phyloP scores from a whole-genome alignment of 2,888 invertebrate genomes.

The Mesorhabditis sp. region DNA sequence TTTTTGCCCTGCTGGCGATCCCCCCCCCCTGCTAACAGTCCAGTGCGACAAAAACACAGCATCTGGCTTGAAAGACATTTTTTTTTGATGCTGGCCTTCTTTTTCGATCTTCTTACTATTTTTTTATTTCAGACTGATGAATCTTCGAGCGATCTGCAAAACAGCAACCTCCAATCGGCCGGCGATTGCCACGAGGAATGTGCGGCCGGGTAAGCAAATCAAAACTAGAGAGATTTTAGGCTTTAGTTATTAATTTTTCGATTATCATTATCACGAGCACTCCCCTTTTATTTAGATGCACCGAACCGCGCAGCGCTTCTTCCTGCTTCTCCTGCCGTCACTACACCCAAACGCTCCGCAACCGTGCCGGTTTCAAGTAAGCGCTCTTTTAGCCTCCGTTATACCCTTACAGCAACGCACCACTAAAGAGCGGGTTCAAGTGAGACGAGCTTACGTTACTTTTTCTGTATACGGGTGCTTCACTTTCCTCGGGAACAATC shows the following conservation, averaged over 20 bases:
- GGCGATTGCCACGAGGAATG: conserved; percentile 53
- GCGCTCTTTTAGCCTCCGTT: not conserved
- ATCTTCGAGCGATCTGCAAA: conserved; percentile 21
- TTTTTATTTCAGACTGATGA: conserved; percentile 24
- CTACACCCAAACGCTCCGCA: conserved; percentile 48
- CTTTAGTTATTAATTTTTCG: not conserved
- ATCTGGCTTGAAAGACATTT: too few relatives aligned
- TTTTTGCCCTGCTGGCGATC: too few relatives aligned
- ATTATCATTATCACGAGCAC: not conserved
- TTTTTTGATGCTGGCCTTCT: not conserved
- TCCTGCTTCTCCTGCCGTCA: conserved; percentile 54
- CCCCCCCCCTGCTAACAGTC: too few relatives aligned
- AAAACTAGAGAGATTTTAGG: not conserved
- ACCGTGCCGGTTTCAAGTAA: conserved; percentile 55
- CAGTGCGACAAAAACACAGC: too few relatives aligned
- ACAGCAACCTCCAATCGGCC: conserved; percentile 48
- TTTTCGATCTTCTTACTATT: not conserved
- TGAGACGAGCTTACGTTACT: too few relatives aligned
- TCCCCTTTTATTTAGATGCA: conserved; percentile 10
- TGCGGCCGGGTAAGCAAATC: conserved; percentile 34
- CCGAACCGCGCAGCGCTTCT: conserved; percentile 45
- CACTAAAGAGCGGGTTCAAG: too few relatives aligned
- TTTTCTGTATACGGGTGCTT: too few relatives aligned
- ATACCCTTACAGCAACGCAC: too few relatives aligned
- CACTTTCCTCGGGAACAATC: too few relatives aligned